Conservation (phyloP, 2,888 invertebrate genomes). For the Caenorhabditis sp. region DNA sequence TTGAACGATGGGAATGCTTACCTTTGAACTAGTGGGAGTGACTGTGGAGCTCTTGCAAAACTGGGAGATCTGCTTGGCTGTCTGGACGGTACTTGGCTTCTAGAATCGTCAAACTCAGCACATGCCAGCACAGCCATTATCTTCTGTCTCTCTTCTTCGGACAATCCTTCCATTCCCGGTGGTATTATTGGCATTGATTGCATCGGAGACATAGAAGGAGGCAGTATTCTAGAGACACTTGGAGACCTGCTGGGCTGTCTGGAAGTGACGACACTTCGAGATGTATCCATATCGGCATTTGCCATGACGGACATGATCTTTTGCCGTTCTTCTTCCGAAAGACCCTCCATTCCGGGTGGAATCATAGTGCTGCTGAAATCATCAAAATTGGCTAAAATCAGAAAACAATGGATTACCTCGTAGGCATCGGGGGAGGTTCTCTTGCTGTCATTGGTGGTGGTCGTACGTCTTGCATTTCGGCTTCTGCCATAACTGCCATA, state of each 20-base stretch:
- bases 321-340: slow-evolving; percentile 83
- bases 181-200: slow-evolving; percentile 15
- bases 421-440: slow-evolving; percentile 14
- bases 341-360: slow-evolving; percentile 76
- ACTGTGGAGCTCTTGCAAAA: slow-evolving; percentile 11
- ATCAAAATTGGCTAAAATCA: neutral
- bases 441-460: slow-evolving; percentile 12
- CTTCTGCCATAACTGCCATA: slow-evolving; percentile 82
- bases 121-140: slow-evolving; percentile 84
- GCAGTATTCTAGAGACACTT: slow-evolving; percentile 17
- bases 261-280: slow-evolving; percentile 17
- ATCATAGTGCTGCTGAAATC: slow-evolving; percentile 39
- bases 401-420: slow-evolving; percentile 1
- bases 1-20: no score
- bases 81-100: slow-evolving; percentile 28
- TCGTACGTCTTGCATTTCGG: slow-evolving; percentile 51
- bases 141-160: slow-evolving; percentile 82
- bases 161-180: slow-evolving; percentile 79
- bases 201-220: slow-evolving; percentile 9
- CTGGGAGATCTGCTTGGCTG: slow-evolving; percentile 48
- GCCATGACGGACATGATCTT: slow-evolving; percentile 83
- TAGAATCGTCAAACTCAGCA: slow-evolving; percentile 80
- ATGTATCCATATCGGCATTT: slow-evolving; percentile 49
- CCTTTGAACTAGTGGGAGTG: slow-evolving; percentile 3
- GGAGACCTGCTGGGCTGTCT: slow-evolving; percentile 44